A percentile compares a stretch with the other conserved stretches of the same genome.
Conservation (phyloP, 2,888 invertebrate species). For the Acrobasis suavella region DNA sequence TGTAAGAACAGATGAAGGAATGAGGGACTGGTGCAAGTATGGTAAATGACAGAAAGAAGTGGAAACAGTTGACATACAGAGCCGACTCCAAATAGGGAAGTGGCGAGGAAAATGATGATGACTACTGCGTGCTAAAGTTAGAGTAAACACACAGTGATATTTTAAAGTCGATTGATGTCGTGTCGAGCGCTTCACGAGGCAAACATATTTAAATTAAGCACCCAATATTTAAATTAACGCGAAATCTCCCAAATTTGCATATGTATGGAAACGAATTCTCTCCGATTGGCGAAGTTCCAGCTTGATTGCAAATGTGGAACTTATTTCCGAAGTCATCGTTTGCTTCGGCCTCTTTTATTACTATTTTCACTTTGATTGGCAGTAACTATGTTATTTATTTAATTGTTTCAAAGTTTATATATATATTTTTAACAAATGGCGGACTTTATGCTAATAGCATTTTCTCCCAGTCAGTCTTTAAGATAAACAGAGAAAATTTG, state of each 20-base stretch:
- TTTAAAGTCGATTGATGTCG: neutral
- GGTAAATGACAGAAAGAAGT: too few species aligned
- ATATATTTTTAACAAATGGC: too few species aligned
- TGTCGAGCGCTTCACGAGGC: neutral
- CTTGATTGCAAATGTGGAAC: slow-evolving; percentile 12
- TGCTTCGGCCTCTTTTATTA: neutral
- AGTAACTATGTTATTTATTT: too few species aligned
- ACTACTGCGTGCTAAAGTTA: neutral
- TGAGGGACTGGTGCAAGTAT: too few species aligned
- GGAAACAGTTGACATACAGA: too few species aligned
- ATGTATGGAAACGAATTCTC: slow-evolving; percentile 14
- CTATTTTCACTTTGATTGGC: neutral
- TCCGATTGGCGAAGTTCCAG: slow-evolving; percentile 10
- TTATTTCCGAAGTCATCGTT: slow-evolving; percentile 11
- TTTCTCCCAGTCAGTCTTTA: too few species aligned
- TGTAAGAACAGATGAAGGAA: too few species aligned
- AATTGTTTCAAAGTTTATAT: too few species aligned
- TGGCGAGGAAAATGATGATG: too few species aligned
- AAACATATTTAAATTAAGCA: neutral
- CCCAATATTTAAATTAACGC: slow-evolving; percentile 14
- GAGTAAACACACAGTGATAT: neutral
- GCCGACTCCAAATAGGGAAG: too few species aligned
- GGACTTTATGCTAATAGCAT: too few species aligned
- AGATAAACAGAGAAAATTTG: too few species aligned
- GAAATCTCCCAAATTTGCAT: slow-evolving; percentile 14